Evolutionary conservation across 1,140 invertebrate species (phyloP), one percentile per base, ranked within the genome.

Genomic region (Zaprionus nigranus): DNA sequence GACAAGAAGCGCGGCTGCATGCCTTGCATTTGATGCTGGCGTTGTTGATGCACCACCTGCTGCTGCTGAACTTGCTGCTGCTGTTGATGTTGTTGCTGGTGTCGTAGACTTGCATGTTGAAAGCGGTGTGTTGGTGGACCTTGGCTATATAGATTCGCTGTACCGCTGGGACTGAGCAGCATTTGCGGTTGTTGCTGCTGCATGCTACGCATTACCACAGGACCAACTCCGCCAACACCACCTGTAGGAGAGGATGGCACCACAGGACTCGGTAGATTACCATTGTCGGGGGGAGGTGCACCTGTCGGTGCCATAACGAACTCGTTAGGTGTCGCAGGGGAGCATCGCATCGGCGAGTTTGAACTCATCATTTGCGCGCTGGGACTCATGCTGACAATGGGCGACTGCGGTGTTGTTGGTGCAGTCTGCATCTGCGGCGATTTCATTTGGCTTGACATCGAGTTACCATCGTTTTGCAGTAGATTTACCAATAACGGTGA

Each of bases 401-500:
- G 81, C 22, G 81, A 90, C 43, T 91, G 79, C 17, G 72, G 83
- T 56, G 63, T 71, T 38, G 54, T 43, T 78, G 79, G 71, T 65
- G 75, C 58, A 57, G 83, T 38, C 68, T 34, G 30, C 30, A 81
- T 49, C 49, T 81, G 86, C 1, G 91, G 82, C 2, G 88, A 88
- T 60, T 91, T 91, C 60, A 86, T 78, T 70, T 90, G 86, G 76
- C 79, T 90, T 49, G 82, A 61, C 77, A 90, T 81, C 53, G 75
- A 61, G 74, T 94, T 93, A 58, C 95, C 96, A 86, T 98, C 97
- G 91, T 97, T 98, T 94, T 98, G 97, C 77, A 98, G 93, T 63
- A 98, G 93, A 93, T 98, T 99, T 3, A 98, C 97, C 51, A 98
- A 94, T 61, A 98, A 93, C n/a, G 97, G 97, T 92, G 97, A 98